These are phyloP conservation scores for Heliornis fulica DNA, from an alignment of 2,113 vertebrate genomes.

Conservation along the genomic window DNA sequence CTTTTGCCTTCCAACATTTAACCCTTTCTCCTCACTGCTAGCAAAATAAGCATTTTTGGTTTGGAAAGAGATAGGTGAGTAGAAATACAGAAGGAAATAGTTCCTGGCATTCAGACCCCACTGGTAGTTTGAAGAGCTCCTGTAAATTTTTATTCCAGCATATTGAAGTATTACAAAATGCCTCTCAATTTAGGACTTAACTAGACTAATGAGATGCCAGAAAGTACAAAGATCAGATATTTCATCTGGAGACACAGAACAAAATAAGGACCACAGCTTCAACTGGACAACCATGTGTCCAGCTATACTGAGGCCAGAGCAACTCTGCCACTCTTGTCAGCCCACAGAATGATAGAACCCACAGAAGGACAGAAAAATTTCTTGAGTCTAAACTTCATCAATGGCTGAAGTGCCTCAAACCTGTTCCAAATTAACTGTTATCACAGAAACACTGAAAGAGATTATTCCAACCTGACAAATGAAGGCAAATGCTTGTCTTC, in stretches of 20 bases:
- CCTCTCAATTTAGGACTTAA: background rate
- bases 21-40: background rate
- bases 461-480: slow-evolving; percentile 75
- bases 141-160: background rate
- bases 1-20: background rate
- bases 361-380: background rate
- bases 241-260: background rate
- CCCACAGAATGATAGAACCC: background rate
- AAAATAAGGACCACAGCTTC: background rate
- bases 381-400: background rate
- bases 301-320: background rate
- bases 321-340: background rate
- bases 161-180: background rate
- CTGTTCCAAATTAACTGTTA: background rate
- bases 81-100: background rate
- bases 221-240: background rate
- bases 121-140: background rate
- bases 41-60: background rate
- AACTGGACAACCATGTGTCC: background rate
- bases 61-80: background rate
- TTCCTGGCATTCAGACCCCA: background rate
- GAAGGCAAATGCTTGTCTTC: slow-evolving; percentile 79
- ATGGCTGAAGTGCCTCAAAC: background rate
- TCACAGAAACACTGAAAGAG: background rate
- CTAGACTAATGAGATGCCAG: background rate